A percentile compares a stretch with the other conserved stretches of the same genome.
Conservation (phyloP, 2,113 vertebrate species). For the Vimba vimba region DNA sequence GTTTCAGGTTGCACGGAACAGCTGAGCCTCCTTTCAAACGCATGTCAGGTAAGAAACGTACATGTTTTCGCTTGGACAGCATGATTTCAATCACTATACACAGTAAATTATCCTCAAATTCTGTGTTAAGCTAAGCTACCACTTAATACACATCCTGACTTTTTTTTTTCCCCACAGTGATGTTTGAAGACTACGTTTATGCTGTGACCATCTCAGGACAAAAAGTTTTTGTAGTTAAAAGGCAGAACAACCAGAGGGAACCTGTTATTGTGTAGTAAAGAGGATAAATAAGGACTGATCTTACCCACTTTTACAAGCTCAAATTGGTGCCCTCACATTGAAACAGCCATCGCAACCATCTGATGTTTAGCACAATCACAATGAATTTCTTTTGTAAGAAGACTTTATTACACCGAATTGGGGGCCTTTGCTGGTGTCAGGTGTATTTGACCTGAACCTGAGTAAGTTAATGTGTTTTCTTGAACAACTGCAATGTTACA, state of each 20-base stretch:
- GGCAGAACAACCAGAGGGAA: conserved; percentile 85
- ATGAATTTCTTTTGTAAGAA: neutral
- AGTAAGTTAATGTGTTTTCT: neutral
- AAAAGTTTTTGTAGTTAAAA: conserved; percentile 92
- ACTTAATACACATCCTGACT: neutral
- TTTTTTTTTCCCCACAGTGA: conserved; percentile 73
- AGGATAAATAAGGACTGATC: neutral
- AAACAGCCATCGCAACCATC: conserved; percentile 20
- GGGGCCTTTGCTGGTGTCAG: neutral
- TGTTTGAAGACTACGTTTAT: conserved; percentile 87
- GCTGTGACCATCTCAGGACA: conserved; percentile 87
- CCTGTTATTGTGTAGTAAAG: conserved; percentile 73
- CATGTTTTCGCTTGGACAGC: neutral
- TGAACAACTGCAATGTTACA: neutral
- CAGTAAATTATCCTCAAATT: neutral
- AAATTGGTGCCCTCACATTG: neutral
- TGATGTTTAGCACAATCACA: conserved; percentile 4
- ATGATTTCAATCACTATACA: neutral
- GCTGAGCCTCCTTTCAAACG: conserved; percentile 85
- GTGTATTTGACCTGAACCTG: neutral
- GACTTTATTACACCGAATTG: neutral
- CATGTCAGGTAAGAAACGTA: conserved; percentile 79
- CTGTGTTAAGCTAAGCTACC: neutral
- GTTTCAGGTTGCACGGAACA: conserved; percentile 78
- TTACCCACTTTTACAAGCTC: neutral